phyloP scores from a whole-genome alignment of 2,797 vertebrate species.

The Cossypha niveicapilla region DNA sequence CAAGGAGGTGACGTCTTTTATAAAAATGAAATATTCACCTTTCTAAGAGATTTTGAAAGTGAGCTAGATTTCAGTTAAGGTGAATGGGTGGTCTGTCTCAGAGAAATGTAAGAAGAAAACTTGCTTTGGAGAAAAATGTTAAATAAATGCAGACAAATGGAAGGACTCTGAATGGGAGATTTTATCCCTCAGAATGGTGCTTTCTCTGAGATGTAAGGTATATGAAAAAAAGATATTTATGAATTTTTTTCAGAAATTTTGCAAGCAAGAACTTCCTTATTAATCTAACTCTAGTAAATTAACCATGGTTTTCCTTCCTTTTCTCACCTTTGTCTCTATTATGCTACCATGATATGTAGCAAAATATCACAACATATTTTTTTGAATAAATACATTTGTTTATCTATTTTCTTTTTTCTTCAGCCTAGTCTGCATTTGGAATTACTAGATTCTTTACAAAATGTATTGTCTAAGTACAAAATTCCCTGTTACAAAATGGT shows the following conservation, averaged over 20 bases:
- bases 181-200: neutral
- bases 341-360: neutral
- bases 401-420: neutral
- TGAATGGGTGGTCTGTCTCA: neutral
- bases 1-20: neutral
- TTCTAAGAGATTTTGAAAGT: neutral
- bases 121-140: neutral
- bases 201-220: neutral
- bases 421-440: neutral
- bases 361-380: neutral
- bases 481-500: neutral
- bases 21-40: neutral
- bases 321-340: neutral
- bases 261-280: neutral
- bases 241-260: neutral
- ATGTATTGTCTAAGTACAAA: neutral
- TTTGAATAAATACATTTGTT: neutral
- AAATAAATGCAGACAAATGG: neutral
- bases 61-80: neutral
- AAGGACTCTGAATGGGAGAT: neutral
- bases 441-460: neutral
- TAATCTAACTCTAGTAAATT: neutral
- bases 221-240: neutral
- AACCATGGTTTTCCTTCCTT: neutral
- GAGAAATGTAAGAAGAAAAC: neutral